Evolutionary conservation across 2,888 invertebrate species (phyloP).

Genomic region (Monoplex corrugatus): DNA sequence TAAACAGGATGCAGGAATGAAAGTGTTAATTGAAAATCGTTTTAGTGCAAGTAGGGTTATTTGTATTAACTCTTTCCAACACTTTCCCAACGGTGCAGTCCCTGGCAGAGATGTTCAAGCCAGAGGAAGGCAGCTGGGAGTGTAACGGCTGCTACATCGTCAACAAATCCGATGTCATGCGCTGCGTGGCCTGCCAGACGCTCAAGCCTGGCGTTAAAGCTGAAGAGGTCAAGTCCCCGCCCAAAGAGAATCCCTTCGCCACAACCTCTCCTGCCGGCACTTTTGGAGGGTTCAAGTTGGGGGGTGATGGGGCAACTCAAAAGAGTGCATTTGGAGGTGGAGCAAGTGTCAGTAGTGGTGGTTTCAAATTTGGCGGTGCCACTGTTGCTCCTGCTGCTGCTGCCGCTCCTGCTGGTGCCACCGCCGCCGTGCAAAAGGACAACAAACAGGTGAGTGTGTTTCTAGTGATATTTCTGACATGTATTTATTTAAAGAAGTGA

Average conservation of each 20-base stretch:
- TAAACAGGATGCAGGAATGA: no score
- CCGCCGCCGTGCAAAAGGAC: slow-evolving; percentile 11
- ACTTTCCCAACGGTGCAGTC: no score
- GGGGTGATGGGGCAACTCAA: background rate
- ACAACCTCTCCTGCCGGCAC: slow-evolving; percentile 29
- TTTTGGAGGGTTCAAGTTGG: slow-evolving; percentile 55
- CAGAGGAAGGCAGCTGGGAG: slow-evolving; percentile 85
- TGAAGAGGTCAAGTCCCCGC: slow-evolving; percentile 60
- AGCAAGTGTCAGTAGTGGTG: background rate
- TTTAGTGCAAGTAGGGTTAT: no score
- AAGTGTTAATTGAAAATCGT: no score
- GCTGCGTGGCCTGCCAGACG: slow-evolving; percentile 77
- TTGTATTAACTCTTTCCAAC: no score
- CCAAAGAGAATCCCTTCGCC: slow-evolving; percentile 32
- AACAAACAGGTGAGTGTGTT: slow-evolving; percentile 45
- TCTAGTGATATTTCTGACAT: no score
- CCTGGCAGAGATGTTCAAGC: slow-evolving; percentile 83
- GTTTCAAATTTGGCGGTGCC: slow-evolving; percentile 53
- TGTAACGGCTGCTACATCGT: slow-evolving; percentile 86
- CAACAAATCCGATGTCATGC: slow-evolving; percentile 82
- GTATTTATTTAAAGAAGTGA: no score
- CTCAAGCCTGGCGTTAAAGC: slow-evolving; percentile 74
- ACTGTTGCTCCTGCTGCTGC: slow-evolving; percentile 6
- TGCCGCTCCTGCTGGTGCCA: slow-evolving; percentile 44
- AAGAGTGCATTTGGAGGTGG: slow-evolving; percentile 7